Conservation (phyloP, 2,888 invertebrate species). For the Ornithoptera alexandrae region DNA sequence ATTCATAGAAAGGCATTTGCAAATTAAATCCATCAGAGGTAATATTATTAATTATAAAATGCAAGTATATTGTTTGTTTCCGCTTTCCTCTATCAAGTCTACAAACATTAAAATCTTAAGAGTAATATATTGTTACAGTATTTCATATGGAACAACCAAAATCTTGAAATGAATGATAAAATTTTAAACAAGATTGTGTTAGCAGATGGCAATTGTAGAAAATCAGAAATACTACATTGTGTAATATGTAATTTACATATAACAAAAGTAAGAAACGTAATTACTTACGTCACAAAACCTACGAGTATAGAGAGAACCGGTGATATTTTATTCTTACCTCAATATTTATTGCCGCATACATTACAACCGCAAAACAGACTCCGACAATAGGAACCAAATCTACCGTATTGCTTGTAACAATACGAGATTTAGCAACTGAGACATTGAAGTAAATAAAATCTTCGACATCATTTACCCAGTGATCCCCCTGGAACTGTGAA, state of each 20-base stretch:
- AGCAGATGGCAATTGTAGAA: neutral
- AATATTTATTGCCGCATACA: constrained; percentile 36
- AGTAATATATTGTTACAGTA: too few relatives aligned
- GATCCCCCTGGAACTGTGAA: constrained; percentile 29
- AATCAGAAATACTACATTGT: neutral
- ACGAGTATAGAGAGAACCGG: neutral
- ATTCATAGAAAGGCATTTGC: too few relatives aligned
- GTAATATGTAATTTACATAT: too few relatives aligned
- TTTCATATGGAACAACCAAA: too few relatives aligned
- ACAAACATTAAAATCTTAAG: too few relatives aligned
- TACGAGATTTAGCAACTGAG: constrained; percentile 26
- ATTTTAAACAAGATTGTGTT: too few relatives aligned
- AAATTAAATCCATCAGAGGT: too few relatives aligned
- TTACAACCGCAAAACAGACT: constrained; percentile 40
- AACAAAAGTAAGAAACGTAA: constrained; percentile 4
- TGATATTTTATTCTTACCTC: constrained; percentile 33
- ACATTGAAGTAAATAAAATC: constrained; percentile 11
- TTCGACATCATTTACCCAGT: constrained; percentile 15
- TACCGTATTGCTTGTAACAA: constrained; percentile 31
- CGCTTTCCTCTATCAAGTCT: too few relatives aligned
- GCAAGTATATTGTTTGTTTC: too few relatives aligned
- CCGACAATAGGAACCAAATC: constrained; percentile 44
- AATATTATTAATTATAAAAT: too few relatives aligned
- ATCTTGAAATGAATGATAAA: too few relatives aligned
- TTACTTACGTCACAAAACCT: constrained; percentile 6